These are phyloP conservation scores for Strigamia maritima DNA, from an alignment of 2,888 invertebrate species.

Conservation along the genomic window DNA sequence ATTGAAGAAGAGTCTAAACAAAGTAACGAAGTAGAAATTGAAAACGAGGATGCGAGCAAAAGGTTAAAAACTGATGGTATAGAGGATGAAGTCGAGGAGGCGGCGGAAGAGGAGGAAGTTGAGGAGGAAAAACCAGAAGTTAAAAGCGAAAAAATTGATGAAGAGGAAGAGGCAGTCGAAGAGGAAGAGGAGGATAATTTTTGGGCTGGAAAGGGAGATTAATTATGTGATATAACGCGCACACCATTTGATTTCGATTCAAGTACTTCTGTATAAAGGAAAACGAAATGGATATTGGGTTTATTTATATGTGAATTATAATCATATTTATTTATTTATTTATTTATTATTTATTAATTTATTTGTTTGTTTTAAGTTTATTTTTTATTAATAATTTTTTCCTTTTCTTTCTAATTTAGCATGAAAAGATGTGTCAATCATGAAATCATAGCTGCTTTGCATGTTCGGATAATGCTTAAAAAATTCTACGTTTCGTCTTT, in stretches of 20 bases:
- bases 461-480: neutral
- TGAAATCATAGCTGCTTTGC: slow-evolving; percentile 25
- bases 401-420: neutral
- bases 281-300: neutral
- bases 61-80: slow-evolving; percentile 42
- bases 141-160: slow-evolving; percentile 43
- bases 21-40: slow-evolving; percentile 41
- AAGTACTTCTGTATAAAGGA: neutral
- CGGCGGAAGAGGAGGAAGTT: neutral
- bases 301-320: neutral
- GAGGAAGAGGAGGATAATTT: slow-evolving; percentile 46
- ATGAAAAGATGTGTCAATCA: neutral
- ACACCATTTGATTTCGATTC: neutral
- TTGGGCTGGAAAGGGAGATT: slow-evolving; percentile 23
- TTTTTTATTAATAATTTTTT: slow-evolving; percentile 28
- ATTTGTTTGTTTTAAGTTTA: neutral
- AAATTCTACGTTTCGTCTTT: neutral
- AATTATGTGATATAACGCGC: neutral
- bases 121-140: neutral
- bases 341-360: neutral
- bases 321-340: slow-evolving; percentile 2
- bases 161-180: slow-evolving; percentile 46
- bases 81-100: neutral
- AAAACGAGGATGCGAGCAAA: slow-evolving; percentile 43
- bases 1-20: slow-evolving; percentile 45